A percentile compares a stretch with the other conserved stretches of the same genome.
Conservation (phyloP, 2,888 invertebrate species). For the Brenthis ino region DNA sequence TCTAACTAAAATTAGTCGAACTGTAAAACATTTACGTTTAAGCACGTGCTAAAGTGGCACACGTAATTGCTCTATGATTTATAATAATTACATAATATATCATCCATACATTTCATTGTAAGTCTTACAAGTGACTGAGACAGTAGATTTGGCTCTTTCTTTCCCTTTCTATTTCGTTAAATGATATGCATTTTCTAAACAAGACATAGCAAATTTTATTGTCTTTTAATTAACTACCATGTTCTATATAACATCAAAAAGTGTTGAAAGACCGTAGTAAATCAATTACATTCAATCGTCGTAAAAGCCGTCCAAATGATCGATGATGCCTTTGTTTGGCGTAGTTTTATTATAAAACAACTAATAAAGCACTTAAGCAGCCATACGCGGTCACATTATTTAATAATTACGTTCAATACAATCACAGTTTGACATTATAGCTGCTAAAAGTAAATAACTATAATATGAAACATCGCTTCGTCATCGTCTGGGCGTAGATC, state of each 20-base stretch:
- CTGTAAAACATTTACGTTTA: no score
- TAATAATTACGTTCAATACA: conserved; percentile 14
- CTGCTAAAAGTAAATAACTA: neutral
- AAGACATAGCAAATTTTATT: no score
- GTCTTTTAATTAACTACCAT: no score
- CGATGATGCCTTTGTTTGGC: conserved; percentile 5
- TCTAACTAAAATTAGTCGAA: no score
- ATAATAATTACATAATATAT: no score
- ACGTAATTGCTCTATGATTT: no score
- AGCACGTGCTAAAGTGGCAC: no score
- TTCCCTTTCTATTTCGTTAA: no score
- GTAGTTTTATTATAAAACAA: conserved; percentile 5
- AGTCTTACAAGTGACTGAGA: no score
- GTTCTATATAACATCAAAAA: neutral
- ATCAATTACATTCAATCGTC: conserved; percentile 10
- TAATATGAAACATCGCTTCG: conserved; percentile 14
- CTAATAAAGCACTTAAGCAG: conserved; percentile 2
- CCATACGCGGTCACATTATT: conserved; percentile 5
- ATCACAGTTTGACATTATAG: conserved; percentile 18
- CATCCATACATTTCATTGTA: no score
- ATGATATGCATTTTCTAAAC: no score
- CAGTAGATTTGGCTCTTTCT: no score
- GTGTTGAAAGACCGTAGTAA: neutral
- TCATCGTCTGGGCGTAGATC: conserved; percentile 11
- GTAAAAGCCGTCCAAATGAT: conserved; percentile 5